phyloP scores from a whole-genome alignment of 1,140 invertebrate species.

The Papilio polyxenes region DNA sequence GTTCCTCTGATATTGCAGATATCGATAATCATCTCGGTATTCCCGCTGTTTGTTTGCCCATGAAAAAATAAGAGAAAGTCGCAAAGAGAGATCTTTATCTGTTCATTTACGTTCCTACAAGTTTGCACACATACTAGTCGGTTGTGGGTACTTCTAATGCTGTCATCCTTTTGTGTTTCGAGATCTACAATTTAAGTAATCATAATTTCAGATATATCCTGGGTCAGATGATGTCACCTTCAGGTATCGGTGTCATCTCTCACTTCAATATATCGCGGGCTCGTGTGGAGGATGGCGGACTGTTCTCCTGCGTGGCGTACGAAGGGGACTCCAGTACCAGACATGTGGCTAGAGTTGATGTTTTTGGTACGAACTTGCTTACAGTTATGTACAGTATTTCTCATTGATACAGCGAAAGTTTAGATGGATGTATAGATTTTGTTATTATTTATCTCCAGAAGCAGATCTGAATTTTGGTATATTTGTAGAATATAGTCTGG shows the following conservation, averaged over 20 bases:
- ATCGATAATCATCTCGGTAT: too few relatives aligned
- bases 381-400: too few relatives aligned
- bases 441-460: too few relatives aligned
- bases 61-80: not conserved
- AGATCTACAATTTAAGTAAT: not conserved
- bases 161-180: not conserved
- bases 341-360: constrained; percentile 88
- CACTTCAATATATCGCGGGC: constrained; percentile 91
- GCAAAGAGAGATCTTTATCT: not conserved
- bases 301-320: constrained; percentile 88
- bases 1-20: too few relatives aligned
- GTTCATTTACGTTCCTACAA: too few relatives aligned
- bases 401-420: too few relatives aligned
- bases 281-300: constrained; percentile 88
- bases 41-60: too few relatives aligned
- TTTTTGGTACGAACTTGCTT: constrained; percentile 86
- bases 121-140: not conserved
- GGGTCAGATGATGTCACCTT: constrained; percentile 84
- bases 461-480: too few relatives aligned
- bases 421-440: too few relatives aligned
- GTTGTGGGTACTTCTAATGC: not conserved
- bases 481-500: too few relatives aligned
- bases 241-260: constrained; percentile 89
- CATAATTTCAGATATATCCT: constrained; percentile 80
- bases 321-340: constrained; percentile 86